A percentile compares a stretch with the other conserved stretches of the same genome.
Evolutionary conservation across 2,888 invertebrate genomes (phyloP).

Genomic region (Amorpha juglandis): DNA sequence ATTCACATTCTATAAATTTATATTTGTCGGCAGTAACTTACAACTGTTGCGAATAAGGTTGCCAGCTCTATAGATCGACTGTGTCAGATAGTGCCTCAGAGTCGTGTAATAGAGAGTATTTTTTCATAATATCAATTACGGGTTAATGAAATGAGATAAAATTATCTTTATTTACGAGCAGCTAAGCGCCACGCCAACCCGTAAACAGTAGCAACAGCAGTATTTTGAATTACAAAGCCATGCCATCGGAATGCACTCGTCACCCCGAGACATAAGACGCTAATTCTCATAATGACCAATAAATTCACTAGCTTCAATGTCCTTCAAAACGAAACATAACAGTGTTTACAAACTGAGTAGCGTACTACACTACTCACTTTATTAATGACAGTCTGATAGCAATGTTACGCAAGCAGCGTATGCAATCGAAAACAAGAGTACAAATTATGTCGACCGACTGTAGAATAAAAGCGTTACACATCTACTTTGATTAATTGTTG

Average conservation of each 20-base stretch:
- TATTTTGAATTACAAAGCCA: no score
- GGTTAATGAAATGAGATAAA: background rate
- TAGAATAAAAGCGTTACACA: no score
- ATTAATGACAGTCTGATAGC: constrained; percentile 52
- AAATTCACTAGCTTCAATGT: no score
- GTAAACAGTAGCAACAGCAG: no score
- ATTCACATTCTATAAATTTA: constrained; percentile 50
- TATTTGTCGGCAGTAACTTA: constrained; percentile 47
- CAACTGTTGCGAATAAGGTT: constrained; percentile 33
- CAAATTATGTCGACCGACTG: constrained; percentile 17
- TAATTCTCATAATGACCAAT: no score
- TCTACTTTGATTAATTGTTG: background rate
- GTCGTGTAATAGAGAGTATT: constrained; percentile 17
- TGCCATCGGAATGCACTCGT: no score
- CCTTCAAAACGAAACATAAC: no score
- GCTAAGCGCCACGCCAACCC: no score
- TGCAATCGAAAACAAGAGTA: constrained; percentile 21
- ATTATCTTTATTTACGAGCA: no score
- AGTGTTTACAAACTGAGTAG: no score
- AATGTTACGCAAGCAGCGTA: constrained; percentile 44
- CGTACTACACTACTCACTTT: constrained; percentile 45
- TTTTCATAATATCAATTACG: constrained; percentile 14
- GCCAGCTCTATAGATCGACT: constrained; percentile 14
- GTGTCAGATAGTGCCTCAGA: constrained; percentile 24
- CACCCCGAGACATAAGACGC: no score